Percentiles rank a stretch among this genome's conserved stretches.
These are phyloP conservation scores for Pammene aurita DNA, from an alignment of 2,888 invertebrate species.

Conservation along the genomic window DNA sequence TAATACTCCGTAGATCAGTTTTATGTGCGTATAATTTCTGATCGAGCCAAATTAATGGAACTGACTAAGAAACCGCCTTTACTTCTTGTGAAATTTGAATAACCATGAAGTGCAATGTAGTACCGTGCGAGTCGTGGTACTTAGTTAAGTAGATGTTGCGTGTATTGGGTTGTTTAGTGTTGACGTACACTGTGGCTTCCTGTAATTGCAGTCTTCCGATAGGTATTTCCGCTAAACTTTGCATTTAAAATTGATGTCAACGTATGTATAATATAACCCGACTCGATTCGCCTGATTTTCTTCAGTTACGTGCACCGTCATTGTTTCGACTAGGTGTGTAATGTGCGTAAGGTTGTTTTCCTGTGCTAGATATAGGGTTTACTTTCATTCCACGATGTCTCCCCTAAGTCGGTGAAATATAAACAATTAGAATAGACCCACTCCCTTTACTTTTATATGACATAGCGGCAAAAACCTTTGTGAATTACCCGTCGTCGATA, in stretches of 20 bases:
- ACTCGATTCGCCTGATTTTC: slow-evolving; percentile 44
- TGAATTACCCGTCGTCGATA: slow-evolving; percentile 64
- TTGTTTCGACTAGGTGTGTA: slow-evolving; percentile 33
- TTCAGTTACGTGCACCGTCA: slow-evolving; percentile 36
- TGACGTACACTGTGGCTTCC: slow-evolving; percentile 80
- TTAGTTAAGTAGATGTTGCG: slow-evolving; percentile 69
- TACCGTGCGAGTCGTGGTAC: slow-evolving; percentile 70
- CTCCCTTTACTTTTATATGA: slow-evolving; percentile 51
- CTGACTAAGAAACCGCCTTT: slow-evolving; percentile 79
- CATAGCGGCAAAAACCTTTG: slow-evolving; percentile 64
- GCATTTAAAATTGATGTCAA: slow-evolving; percentile 77
- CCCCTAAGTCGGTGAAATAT: slow-evolving; percentile 56
- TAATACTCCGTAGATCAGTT: slow-evolving; percentile 75
- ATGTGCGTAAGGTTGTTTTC: slow-evolving; percentile 38
- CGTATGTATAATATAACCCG: slow-evolving; percentile 50
- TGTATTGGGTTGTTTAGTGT: slow-evolving; percentile 69
- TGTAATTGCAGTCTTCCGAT: slow-evolving; percentile 82
- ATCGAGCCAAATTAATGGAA: slow-evolving; percentile 81
- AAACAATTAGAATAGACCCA: slow-evolving; percentile 55
- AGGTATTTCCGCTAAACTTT: slow-evolving; percentile 77
- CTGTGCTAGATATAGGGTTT: slow-evolving; percentile 41
- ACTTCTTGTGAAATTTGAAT: slow-evolving; percentile 70
- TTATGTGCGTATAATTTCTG: slow-evolving; percentile 66
- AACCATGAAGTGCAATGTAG: slow-evolving; percentile 75
- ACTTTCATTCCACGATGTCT: slow-evolving; percentile 64